These are phyloP conservation scores for Capitulum mitella DNA, from an alignment of 2,888 invertebrate species.

Conservation along the genomic window DNA sequence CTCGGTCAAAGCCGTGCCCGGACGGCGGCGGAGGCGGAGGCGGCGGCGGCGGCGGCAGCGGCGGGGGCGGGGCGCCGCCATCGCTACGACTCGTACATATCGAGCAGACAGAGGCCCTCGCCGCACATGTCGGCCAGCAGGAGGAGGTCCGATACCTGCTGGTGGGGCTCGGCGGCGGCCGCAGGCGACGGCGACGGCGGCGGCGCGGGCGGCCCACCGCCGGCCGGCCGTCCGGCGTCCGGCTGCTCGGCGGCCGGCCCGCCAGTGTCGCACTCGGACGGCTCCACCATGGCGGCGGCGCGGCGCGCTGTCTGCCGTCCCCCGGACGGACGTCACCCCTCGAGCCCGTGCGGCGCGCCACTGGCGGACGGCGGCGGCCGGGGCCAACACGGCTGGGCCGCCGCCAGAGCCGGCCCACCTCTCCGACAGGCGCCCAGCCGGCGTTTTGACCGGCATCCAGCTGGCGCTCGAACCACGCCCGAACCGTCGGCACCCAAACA, in stretches of 20 bases:
- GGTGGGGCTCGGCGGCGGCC: not conserved
- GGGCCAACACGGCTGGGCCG: no score
- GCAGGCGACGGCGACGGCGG: not conserved
- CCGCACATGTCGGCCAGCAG: not conserved
- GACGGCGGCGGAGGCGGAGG: not conserved
- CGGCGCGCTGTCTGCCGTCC: no score
- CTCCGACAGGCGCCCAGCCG: no score
- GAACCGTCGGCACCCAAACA: no score
- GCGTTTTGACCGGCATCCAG: no score
- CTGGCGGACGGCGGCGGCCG: no score
- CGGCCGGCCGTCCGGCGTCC: not conserved
- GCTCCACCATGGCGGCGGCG: not conserved
- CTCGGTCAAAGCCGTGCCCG: not conserved
- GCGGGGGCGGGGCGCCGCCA: not conserved
- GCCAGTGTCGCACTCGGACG: not conserved
- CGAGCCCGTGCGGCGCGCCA: no score
- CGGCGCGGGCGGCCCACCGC: not conserved
- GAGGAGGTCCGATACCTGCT: not conserved
- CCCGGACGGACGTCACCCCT: no score
- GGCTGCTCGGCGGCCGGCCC: not conserved
- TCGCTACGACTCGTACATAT: not conserved
- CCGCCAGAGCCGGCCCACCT: no score
- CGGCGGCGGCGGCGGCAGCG: not conserved
- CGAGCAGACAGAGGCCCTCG: conserved; percentile 2
- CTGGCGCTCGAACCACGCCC: no score